Base-by-base conservation (phyloP, 2,888 invertebrate genomes). In the Adelphocoris suturalis region DNA sequence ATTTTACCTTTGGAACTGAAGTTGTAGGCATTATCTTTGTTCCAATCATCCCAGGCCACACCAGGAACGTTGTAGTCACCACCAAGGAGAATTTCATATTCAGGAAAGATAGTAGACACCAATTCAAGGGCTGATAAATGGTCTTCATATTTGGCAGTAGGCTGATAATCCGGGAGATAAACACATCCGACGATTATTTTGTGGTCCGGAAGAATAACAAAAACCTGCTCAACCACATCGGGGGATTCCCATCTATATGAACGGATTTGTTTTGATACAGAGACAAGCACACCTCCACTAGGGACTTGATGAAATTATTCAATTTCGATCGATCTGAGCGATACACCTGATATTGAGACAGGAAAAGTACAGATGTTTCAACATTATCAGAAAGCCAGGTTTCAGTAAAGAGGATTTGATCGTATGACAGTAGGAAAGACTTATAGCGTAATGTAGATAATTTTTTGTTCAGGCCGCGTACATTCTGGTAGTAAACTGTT, bases 31-130 rank as follows among this genome's bases (percentile, higher is more conserved):
- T n/a, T n/a, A n/a, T n/a, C n/a, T n/a, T n/a, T n/a, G n/a, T n/a
- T n/a, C n/a, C n/a, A n/a, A n/a, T n/a, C n/a, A n/a, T n/a, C n/a
- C n/a, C n/a, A n/a, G n/a, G n/a, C n/a, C n/a, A n/a, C n/a, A n/a
- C n/a, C n/a, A n/a, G n/a, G n/a, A n/a, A n/a, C n/a, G 48, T 85
- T 85, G 28, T 55, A 85, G 57, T 85, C 85, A 14, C 55, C 85
- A 27, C 9, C 52, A 11, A 85, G 28, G 12, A 85, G 19, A 11
- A 85, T 19, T 19, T 27, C 48, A 27, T 57, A 23, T 2, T 57
- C 85, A 2, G 85, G 85, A n/a, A 28, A 85, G 23, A 27, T 23
- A 16, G n/a, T 13, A 19, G 85, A 57, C 19, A 85, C 27, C 3
- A 13, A 2, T 7, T 85, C 85, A 85, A 85, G 55, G 14, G 47